phyloP scores from a whole-genome alignment of 2,888 invertebrate species.

The Temnothorax ravouxi region DNA sequence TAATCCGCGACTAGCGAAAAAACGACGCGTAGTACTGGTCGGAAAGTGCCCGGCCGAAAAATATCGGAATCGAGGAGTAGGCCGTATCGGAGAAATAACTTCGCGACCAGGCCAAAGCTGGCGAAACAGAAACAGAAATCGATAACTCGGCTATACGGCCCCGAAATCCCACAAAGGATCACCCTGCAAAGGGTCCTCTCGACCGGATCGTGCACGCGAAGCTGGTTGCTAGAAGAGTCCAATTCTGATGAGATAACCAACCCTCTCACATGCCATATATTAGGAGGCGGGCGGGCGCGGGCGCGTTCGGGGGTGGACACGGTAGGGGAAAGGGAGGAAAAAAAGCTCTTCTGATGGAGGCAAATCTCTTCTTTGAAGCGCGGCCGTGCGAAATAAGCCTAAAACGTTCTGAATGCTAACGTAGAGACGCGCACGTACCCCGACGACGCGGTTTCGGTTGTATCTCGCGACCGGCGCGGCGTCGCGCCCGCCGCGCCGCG shows the following conservation, averaged over 20 bases:
- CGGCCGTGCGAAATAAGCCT: constrained; percentile 86
- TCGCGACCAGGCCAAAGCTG: neutral
- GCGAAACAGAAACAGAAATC: constrained; percentile 78
- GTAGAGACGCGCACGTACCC: constrained; percentile 79
- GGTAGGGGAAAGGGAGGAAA: constrained; percentile 69
- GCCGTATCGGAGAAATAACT: constrained; percentile 12
- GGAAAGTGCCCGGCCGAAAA: neutral
- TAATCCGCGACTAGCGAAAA: neutral
- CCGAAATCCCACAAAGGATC: constrained; percentile 84
- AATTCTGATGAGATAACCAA: constrained; percentile 85
- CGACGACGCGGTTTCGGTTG: constrained; percentile 66
- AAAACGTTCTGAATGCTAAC: constrained; percentile 85
- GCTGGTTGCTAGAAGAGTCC: constrained; percentile 78
- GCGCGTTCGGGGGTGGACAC: constrained; percentile 41
- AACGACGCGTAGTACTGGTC: neutral
- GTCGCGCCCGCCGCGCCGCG: constrained; percentile 20
- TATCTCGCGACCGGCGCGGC: constrained; percentile 56
- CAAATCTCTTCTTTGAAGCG: constrained; percentile 85
- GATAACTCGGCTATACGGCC: constrained; percentile 77
- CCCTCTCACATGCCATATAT: constrained; percentile 81
- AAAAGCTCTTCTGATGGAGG: constrained; percentile 82
- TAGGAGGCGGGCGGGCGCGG: constrained; percentile 64
- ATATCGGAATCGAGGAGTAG: constrained; percentile 11
- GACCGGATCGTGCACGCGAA: constrained; percentile 62
- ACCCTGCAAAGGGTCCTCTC: constrained; percentile 72